Conservation (phyloP, 2,888 invertebrate species). For the Athalia rosae region DNA sequence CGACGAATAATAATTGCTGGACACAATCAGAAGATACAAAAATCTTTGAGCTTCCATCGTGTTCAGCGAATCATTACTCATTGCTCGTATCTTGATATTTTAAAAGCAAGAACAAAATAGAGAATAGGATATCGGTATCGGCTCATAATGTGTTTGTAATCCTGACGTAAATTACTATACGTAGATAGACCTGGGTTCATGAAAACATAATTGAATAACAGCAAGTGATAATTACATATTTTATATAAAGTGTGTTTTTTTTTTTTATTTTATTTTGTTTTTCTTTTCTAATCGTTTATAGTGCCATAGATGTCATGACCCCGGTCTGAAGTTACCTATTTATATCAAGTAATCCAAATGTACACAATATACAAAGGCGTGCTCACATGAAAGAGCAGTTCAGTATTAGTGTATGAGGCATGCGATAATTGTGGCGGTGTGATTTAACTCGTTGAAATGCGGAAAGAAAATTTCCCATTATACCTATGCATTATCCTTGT, state of each 20-base stretch:
- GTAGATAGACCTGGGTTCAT: conserved; percentile 1
- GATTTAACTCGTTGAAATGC: conserved; percentile 7
- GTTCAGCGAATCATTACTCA: background rate
- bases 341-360: background rate
- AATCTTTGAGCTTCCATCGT: conserved; percentile 15
- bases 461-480: conserved; percentile 12
- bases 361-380: conserved; percentile 1
- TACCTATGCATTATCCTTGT: background rate
- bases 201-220: background rate
- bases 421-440: background rate
- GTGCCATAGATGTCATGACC: conserved; percentile 1
- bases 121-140: conserved; percentile 32
- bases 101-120: background rate
- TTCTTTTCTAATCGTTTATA: background rate
- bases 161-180: background rate
- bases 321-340: background rate
- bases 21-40: conserved; percentile 7
- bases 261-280: background rate
- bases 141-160: conserved; percentile 10
- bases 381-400: conserved; percentile 18
- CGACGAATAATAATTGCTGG: background rate
- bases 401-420: conserved; percentile 17
- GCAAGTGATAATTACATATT: background rate
- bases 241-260: conserved; percentile 14
- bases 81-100: background rate